A percentile compares a stretch with the other conserved stretches of the same genome.
Conservation (phyloP, 2,797 vertebrate genomes). For the Pantherophis vulpinus region DNA sequence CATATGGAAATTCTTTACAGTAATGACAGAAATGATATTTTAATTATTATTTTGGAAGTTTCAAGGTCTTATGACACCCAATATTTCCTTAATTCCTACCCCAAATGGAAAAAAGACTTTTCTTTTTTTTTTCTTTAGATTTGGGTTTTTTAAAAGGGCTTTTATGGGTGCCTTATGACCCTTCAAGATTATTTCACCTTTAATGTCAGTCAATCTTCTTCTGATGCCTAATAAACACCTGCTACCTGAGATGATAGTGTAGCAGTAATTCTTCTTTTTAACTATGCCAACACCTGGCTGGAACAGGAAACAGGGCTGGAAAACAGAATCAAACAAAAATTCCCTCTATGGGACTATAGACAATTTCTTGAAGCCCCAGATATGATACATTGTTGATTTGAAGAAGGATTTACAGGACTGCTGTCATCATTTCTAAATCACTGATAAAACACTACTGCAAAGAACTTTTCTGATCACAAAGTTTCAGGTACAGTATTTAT, state of each 20-base stretch:
- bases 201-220: neutral
- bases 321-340: neutral
- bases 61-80: neutral
- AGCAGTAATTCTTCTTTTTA: neutral
- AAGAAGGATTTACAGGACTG: neutral
- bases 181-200: neutral
- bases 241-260: neutral
- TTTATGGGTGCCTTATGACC: neutral
- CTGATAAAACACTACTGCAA: neutral
- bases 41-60: neutral
- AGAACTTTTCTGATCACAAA: neutral
- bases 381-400: neutral
- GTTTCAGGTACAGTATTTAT: neutral
- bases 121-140: neutral
- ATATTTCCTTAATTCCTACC: neutral
- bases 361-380: neutral
- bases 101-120: neutral
- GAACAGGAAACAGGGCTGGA: neutral
- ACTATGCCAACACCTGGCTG: neutral
- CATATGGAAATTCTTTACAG: neutral
- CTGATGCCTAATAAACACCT: neutral
- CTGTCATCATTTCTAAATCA: neutral
- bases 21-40: neutral
- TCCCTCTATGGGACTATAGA: neutral
- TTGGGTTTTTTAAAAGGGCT: neutral